A percentile compares a stretch with the other conserved stretches of the same genome.
These are phyloP conservation scores for Polypedilum vanderplanki DNA, from an alignment of 1,140 invertebrate genomes.

Conservation along the genomic window DNA sequence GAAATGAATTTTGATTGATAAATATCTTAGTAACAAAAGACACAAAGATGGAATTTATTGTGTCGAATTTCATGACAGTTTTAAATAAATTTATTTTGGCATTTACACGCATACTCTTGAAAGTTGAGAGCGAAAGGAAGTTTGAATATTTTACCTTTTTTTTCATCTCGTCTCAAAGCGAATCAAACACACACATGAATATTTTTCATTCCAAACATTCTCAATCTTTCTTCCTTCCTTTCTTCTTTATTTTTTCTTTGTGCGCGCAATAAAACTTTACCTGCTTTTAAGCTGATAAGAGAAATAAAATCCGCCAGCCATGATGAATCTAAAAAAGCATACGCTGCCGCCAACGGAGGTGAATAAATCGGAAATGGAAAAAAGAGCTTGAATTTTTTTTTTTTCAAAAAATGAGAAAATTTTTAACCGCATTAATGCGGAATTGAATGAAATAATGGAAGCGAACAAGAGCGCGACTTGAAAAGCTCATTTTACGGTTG, in stretches of 20 bases:
- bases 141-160: background rate
- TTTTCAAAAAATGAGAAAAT: background rate
- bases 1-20: too few relatives aligned
- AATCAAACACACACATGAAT: background rate
- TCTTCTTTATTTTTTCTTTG: background rate
- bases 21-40: too few relatives aligned
- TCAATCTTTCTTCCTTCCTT: background rate
- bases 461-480: background rate
- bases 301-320: background rate
- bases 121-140: too few relatives aligned
- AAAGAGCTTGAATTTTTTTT: background rate
- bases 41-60: too few relatives aligned
- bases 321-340: constrained; percentile 13
- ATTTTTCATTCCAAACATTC: background rate
- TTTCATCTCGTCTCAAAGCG: background rate
- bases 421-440: too few relatives aligned
- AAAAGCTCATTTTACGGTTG: background rate
- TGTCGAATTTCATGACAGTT: too few relatives aligned
- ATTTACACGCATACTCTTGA: too few relatives aligned
- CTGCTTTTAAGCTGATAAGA: background rate
- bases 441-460: background rate
- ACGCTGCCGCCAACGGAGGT: background rate
- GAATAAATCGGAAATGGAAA: background rate
- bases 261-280: background rate
- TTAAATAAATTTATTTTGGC: too few relatives aligned